Conservation (phyloP, 2,797 vertebrate species). For the Sebastes taczanowskii region DNA sequence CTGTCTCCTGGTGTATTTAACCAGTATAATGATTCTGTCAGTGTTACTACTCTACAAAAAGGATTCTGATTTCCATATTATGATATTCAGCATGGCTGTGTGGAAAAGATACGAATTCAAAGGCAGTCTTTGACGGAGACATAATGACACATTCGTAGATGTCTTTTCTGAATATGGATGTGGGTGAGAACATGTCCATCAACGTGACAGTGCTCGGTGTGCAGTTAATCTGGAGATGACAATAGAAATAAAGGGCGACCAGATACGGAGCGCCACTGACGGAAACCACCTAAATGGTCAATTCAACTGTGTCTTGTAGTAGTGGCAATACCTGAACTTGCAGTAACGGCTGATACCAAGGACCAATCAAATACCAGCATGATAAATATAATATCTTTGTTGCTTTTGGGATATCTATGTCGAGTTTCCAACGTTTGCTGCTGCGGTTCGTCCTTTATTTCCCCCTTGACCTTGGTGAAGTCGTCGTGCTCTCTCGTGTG, state of each 20-base stretch:
- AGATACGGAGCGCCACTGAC: slow-evolving; percentile 6
- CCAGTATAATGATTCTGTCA: neutral
- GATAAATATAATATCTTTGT: too few species aligned
- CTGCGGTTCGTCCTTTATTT: too few species aligned
- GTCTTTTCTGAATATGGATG: neutral
- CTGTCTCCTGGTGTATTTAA: neutral
- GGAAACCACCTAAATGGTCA: slow-evolving; percentile 5
- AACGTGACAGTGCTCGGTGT: neutral
- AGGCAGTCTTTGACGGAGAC: slow-evolving; percentile 4
- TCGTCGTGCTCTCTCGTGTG: neutral
- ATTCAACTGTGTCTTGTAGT: neutral
- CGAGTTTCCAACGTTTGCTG: too few species aligned
- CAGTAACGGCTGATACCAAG: too few species aligned
- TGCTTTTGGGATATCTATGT: too few species aligned
- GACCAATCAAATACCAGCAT: too few species aligned
- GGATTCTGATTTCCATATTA: neutral
- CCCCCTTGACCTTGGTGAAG: neutral
- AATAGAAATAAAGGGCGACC: neutral
- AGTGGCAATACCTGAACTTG: too few species aligned
- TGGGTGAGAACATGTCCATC: neutral
- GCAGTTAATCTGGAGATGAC: slow-evolving; percentile 9
- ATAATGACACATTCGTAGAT: neutral
- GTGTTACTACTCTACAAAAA: neutral
- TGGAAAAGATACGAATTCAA: slow-evolving; percentile 5
- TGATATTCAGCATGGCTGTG: neutral